These are phyloP conservation scores for Cathartes aura DNA, from an alignment of 2,113 vertebrate species.

Conservation along the genomic window DNA sequence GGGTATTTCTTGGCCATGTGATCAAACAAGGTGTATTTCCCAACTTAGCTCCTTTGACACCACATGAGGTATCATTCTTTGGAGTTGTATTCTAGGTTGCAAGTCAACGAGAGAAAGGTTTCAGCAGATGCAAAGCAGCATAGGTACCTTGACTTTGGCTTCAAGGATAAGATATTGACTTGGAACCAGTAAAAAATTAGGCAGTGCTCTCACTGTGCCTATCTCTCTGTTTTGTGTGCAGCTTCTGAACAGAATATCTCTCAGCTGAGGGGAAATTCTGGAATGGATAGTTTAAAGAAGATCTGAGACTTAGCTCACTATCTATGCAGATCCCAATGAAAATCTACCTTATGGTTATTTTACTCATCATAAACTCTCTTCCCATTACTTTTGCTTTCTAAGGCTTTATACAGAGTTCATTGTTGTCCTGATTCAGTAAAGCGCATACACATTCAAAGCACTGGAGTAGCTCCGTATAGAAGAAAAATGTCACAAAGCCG, in stretches of 20 bases:
- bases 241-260: background rate
- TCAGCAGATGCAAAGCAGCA: background rate
- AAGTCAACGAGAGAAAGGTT: background rate
- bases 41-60: background rate
- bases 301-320: background rate
- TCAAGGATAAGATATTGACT: background rate
- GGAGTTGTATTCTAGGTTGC: background rate
- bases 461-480: background rate
- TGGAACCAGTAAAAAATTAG: background rate
- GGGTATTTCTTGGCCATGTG: background rate
- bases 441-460: background rate
- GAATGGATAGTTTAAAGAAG: background rate
- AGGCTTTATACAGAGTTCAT: background rate
- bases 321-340: background rate
- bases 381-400: background rate
- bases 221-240: background rate
- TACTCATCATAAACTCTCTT: background rate
- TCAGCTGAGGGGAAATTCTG: background rate
- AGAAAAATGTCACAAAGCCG: background rate
- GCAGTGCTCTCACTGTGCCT: background rate
- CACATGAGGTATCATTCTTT: background rate
- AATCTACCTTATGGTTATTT: background rate
- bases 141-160: background rate
- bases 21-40: background rate
- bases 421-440: background rate